Evolutionary conservation across 1,140 invertebrate genomes (phyloP).

Genomic region (Drepana arcuata): DNA sequence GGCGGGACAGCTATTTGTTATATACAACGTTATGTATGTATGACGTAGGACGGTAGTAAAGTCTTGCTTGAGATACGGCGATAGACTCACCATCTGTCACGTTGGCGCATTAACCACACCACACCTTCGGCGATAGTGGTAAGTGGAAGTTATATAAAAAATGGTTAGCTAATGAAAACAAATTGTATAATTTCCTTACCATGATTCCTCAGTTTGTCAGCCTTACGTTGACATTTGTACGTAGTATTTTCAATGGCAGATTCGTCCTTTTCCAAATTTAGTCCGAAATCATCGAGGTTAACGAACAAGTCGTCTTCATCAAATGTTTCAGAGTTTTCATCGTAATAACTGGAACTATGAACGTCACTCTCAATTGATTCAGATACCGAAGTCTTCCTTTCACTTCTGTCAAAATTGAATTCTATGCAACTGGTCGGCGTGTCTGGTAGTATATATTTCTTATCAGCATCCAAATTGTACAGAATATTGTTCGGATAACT

Average conservation of each 20-base stretch:
- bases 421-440: slow-evolving; percentile 59
- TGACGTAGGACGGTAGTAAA: too few species aligned
- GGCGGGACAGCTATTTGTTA: too few species aligned
- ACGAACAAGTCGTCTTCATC: slow-evolving; percentile 62
- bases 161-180: too few species aligned
- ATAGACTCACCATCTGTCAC: too few species aligned
- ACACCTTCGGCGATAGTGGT: too few species aligned
- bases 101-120: too few species aligned
- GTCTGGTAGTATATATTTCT: slow-evolving; percentile 48
- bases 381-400: slow-evolving; percentile 47
- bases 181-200: slow-evolving; percentile 37
- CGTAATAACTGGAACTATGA: slow-evolving; percentile 53
- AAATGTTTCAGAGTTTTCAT: slow-evolving; percentile 55
- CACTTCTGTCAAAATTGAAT: slow-evolving; percentile 50
- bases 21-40: too few species aligned
- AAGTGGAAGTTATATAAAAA: too few species aligned
- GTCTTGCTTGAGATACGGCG: too few species aligned
- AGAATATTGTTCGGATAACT: slow-evolving; percentile 64
- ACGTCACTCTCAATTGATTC: slow-evolving; percentile 60
- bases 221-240: background rate
- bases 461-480: slow-evolving; percentile 46
- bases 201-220: slow-evolving; percentile 17
- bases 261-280: slow-evolving; percentile 45
- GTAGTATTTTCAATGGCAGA: slow-evolving; percentile 15
- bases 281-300: slow-evolving; percentile 57